Base-by-base conservation (phyloP, 2,888 invertebrate genomes). In the Cylloceria caligata region DNA sequence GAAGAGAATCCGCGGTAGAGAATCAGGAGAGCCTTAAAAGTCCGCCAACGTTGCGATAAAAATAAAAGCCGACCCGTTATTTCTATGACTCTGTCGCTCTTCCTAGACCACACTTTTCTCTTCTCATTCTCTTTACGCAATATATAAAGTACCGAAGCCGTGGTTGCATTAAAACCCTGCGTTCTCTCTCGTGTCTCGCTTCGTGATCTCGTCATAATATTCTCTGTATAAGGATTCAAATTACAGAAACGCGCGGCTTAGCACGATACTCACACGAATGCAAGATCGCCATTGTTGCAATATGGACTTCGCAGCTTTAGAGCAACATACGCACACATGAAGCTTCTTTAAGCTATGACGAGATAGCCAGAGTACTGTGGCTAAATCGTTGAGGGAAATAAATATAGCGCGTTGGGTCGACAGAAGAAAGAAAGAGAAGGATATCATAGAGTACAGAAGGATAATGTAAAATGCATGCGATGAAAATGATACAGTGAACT, bases 191-290 rank as follows among this genome's bases (percentile, higher is more conserved):
- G 36, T 74, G 64, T 55, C 74, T 65, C 52, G 60, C 55, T 68
- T 80, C 64, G 21, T 52, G 69, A 80, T 68, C 55, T 42, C 52
- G 21, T 30, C 55, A 55, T 69, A 69, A 74, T 69, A 74, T 74
- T 62, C 60, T 49, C 34, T 3, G 42, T 67, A 49, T 62, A 68
- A 52, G 30, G 47, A 80, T 69, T 74, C 64, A 65, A 47, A 80
- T 69, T 80, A 52, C 69, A 64, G 80, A 75, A 75, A 80, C 64
- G 69, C 64, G 64, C 55, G 62, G 67, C 62, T 55, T 52, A 52
- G 68, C 52, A 49, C 36, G 49, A 55, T 36, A 42, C 76, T 36
- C 39, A 62, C 55, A 69, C 55, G 9, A 45, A 64, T 19, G 64
- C 60, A 68, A 57, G 36, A 60, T 57, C 64, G 55, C 55, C 34